phyloP scores from a whole-genome alignment of 2,797 vertebrate species.

The Xiphorhynchus erythropygius region DNA sequence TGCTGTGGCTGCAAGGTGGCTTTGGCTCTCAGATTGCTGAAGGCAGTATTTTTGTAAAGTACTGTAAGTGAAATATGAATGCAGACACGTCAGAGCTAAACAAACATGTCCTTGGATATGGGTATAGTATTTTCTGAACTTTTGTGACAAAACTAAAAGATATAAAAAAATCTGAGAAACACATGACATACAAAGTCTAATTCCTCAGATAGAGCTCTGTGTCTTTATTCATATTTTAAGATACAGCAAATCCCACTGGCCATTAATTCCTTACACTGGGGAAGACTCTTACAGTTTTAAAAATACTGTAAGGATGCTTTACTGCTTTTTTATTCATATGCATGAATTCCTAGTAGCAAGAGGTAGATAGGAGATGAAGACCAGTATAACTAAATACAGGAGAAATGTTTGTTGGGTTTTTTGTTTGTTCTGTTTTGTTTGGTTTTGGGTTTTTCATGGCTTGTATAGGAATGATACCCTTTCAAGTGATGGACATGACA shows the following conservation, averaged over 20 bases:
- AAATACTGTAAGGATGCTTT: neutral
- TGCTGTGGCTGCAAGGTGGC: neutral
- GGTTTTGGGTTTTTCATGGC: neutral
- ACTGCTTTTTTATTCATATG: neutral
- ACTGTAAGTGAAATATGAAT: neutral
- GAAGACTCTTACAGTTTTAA: neutral
- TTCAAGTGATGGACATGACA: neutral
- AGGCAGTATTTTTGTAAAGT: neutral
- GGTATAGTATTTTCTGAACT: neutral
- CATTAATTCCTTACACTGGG: neutral
- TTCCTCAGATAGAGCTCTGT: neutral
- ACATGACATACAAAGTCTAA: neutral
- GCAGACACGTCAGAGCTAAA: neutral
- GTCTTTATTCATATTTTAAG: neutral
- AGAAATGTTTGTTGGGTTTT: neutral
- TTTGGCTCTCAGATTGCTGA: neutral
- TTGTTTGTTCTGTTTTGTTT: neutral
- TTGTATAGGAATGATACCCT: neutral
- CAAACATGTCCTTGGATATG: neutral
- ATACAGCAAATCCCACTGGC: neutral
- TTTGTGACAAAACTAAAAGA: neutral
- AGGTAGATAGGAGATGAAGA: neutral
- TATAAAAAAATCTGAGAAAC: constrained; percentile 2
- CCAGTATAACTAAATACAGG: neutral
- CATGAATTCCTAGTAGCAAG: neutral